Evolutionary conservation across 2,797 vertebrate species (phyloP).

Genomic region (Bothrops alternatus): DNA sequence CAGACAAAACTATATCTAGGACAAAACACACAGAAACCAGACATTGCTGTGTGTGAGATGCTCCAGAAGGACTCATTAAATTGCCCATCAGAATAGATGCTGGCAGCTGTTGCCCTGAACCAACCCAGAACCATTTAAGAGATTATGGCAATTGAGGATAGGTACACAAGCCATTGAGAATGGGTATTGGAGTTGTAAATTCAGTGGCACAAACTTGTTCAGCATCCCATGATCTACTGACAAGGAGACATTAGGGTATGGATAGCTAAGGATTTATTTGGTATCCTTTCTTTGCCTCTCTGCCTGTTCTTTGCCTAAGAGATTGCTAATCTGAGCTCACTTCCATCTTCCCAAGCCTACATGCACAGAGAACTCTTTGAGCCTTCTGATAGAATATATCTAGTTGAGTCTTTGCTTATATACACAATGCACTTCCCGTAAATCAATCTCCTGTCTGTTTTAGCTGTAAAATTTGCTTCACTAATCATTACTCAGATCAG

Average conservation of each 20-base stretch:
- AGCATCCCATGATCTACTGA: not conserved
- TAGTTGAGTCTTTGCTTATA: not conserved
- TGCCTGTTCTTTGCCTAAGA: not conserved
- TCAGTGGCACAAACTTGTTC: not conserved
- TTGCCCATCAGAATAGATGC: not conserved
- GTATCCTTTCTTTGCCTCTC: not conserved
- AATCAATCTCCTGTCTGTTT: not conserved
- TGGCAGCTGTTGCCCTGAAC: not conserved
- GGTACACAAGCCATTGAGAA: not conserved
- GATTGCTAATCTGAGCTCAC: not conserved
- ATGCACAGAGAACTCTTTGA: not conserved
- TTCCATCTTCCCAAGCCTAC: not conserved
- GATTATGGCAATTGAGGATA: not conserved
- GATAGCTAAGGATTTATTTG: not conserved
- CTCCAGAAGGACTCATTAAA: not conserved
- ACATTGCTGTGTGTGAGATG: not conserved
- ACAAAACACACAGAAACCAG: not conserved
- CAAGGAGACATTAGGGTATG: not conserved
- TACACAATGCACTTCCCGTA: not conserved
- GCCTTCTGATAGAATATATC: not conserved
- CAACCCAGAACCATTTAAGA: not conserved
- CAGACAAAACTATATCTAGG: not conserved
- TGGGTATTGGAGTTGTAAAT: not conserved
- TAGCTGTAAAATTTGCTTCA: not conserved
- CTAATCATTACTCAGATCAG: not conserved